Conservation (phyloP, 2,888 invertebrate genomes). For the Phengaris alcon region DNA sequence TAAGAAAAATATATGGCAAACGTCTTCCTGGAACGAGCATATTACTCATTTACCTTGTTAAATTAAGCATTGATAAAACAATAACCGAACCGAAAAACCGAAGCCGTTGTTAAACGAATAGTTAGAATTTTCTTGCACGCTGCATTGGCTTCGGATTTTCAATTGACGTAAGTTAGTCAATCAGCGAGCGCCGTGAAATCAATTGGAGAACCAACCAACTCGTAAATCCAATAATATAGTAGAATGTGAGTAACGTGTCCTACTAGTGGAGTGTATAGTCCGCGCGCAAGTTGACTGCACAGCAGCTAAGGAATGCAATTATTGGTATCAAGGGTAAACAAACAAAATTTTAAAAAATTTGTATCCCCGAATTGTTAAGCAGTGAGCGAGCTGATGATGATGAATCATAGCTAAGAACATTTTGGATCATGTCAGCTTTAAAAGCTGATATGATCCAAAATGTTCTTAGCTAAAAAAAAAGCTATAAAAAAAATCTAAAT, state of each 20-base stretch:
- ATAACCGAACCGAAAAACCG: not conserved
- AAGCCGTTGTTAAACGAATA: conserved; percentile 3
- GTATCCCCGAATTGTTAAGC: no score
- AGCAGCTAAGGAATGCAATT: no score
- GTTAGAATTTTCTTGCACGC: conserved; percentile 14
- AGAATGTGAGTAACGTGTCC: not conserved
- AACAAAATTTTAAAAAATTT: no score
- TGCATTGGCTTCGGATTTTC: conserved; percentile 12
- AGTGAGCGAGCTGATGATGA: no score
- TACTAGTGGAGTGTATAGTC: not conserved
- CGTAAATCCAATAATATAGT: not conserved
- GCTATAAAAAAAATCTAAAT: no score
- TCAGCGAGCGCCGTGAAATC: conserved; percentile 4
- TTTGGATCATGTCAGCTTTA: no score
- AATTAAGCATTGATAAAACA: conserved; percentile 2
- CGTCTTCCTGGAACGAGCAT: not conserved
- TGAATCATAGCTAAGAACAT: no score
- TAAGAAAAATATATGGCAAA: not conserved
- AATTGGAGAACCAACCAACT: not conserved
- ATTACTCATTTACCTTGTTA: not conserved
- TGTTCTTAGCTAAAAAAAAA: no score
- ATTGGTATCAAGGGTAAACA: no score
- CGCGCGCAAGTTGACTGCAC: no score
- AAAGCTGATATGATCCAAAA: no score
- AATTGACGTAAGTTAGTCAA: conserved; percentile 21